A percentile compares a stretch with the other conserved stretches of the same genome.
phyloP scores from a whole-genome alignment of 1,140 invertebrate species.

The Macrostomum lignano region DNA sequence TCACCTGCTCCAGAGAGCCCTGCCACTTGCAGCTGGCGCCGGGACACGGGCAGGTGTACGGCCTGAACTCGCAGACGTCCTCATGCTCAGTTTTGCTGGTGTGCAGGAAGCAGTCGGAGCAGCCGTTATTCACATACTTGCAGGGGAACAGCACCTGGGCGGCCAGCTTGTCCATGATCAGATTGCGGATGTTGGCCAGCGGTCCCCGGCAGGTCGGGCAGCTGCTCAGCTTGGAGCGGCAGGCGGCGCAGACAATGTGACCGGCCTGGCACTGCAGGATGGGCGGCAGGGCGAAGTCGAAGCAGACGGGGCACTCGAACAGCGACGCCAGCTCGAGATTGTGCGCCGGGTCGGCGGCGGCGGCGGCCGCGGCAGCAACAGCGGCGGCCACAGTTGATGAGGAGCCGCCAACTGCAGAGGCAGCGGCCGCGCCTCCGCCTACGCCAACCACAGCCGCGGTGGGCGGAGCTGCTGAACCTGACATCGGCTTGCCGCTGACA shows the following conservation, averaged over 20 bases:
- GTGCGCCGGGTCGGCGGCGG: no score
- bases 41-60: slow-evolving; percentile 80
- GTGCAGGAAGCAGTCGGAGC: slow-evolving; percentile 60
- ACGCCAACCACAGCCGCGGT: no score
- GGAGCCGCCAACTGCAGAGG: no score
- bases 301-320: slow-evolving; percentile 97
- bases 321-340: slow-evolving; percentile 71
- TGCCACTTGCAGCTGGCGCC: slow-evolving; percentile 97
- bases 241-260: slow-evolving; percentile 61
- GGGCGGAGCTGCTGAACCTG: no score
- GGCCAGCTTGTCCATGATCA: slow-evolving; percentile 96
- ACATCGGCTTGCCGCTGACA: no score
- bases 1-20: slow-evolving; percentile 60
- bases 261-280: slow-evolving; percentile 42
- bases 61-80: slow-evolving; percentile 75
- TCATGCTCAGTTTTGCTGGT: slow-evolving; percentile 92
- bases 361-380: no score
- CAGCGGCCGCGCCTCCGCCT: no score
- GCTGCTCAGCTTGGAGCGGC: slow-evolving; percentile 70
- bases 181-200: slow-evolving; percentile 68
- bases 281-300: slow-evolving; percentile 92
- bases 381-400: no score
- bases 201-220: slow-evolving; percentile 90
- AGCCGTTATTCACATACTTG: slow-evolving; percentile 86
- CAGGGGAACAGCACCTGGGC: slow-evolving; percentile 91